phyloP scores from a whole-genome alignment of 2,888 invertebrate species.

The Drosophila anomalata region DNA sequence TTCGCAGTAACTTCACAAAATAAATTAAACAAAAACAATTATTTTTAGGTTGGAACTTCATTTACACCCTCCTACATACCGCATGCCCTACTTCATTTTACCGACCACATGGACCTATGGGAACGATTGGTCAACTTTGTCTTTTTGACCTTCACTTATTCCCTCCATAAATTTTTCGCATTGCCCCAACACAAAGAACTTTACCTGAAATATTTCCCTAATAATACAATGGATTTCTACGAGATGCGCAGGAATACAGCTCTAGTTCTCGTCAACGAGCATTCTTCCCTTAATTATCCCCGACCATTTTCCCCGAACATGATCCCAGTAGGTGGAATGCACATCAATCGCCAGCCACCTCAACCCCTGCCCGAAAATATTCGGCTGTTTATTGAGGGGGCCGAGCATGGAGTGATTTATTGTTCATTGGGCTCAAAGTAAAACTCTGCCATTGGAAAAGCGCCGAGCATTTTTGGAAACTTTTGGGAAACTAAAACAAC shows the following conservation, averaged over 20 bases:
- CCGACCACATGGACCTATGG: constrained; percentile 81
- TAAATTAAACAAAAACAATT: neutral
- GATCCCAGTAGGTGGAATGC: constrained; percentile 83
- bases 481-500: constrained; percentile 79
- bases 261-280: constrained; percentile 80
- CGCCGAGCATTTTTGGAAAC: constrained; percentile 68
- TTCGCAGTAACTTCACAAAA: neutral
- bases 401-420: constrained; percentile 84
- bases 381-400: constrained; percentile 82
- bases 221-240: constrained; percentile 67
- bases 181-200: constrained; percentile 76
- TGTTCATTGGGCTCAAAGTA: constrained; percentile 84
- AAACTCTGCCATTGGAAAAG: constrained; percentile 69
- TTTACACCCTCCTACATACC: constrained; percentile 82
- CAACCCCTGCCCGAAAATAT: constrained; percentile 80
- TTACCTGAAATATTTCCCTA: constrained; percentile 74
- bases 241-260: constrained; percentile 74
- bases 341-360: constrained; percentile 73
- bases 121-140: constrained; percentile 81
- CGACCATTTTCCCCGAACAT: constrained; percentile 79
- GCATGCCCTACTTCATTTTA: constrained; percentile 68
- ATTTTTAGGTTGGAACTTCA: constrained; percentile 72
- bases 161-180: constrained; percentile 66
- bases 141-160: constrained; percentile 59
- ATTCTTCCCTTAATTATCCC: constrained; percentile 79